Evolutionary conservation across 92 coral and sea anemone genomes (phyloP).

Genomic region (Nematostella vectensis): DNA sequence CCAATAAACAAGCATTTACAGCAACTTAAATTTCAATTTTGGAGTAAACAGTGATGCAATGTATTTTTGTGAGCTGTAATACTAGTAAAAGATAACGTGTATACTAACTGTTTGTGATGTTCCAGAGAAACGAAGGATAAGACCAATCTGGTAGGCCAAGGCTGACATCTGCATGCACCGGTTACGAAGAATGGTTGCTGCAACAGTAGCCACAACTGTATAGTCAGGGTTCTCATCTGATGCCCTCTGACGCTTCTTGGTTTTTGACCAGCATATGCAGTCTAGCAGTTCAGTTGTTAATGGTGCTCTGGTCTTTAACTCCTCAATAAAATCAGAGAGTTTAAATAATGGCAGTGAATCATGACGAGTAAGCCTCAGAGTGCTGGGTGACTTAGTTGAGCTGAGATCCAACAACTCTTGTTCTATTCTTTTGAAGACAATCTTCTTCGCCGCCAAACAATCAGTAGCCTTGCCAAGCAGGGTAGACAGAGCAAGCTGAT

Average conservation of each 20-base stretch:
- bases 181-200: conserved; percentile 19
- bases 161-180: conserved; percentile 39
- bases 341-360: conserved; percentile 18
- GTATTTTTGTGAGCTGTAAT: conserved; percentile 13
- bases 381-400: conserved; percentile 6
- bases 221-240: conserved; percentile 1
- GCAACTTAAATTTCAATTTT: no score
- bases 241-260: conserved; percentile 3
- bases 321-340: conserved; percentile 25
- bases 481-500: background rate
- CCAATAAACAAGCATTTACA: no score
- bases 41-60: conserved; percentile 28
- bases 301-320: conserved; percentile 27
- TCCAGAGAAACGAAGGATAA: conserved; percentile 33
- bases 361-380: conserved; percentile 16
- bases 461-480: background rate
- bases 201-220: conserved; percentile 28
- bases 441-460: background rate
- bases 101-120: conserved; percentile 6
- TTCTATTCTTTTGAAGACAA: background rate
- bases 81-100: conserved; percentile 6
- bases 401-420: background rate
- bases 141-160: conserved; percentile 35
- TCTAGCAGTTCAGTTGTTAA: conserved; percentile 17
- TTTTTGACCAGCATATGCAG: conserved; percentile 16